A percentile compares a stretch with the other conserved stretches of the same genome.
Conservation (phyloP, 2,888 invertebrate genomes). For the Calephelis perditalis region DNA sequence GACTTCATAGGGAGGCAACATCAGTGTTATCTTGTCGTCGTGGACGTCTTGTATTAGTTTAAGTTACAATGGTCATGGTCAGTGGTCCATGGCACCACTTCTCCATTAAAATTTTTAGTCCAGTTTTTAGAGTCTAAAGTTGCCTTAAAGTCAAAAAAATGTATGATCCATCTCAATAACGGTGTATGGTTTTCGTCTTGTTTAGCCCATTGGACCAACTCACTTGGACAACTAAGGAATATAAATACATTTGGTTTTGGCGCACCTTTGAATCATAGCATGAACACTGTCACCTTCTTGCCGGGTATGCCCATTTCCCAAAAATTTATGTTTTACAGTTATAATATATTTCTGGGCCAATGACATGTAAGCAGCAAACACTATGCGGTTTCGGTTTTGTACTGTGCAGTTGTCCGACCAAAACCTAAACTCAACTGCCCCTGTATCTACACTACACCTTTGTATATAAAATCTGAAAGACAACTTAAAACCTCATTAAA, state of each 20-base stretch:
- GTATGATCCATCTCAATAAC: background rate
- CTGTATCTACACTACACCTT: slow-evolving; percentile 2
- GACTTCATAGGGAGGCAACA: background rate
- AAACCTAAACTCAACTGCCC: background rate
- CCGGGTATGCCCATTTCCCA: background rate
- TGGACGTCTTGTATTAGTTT: background rate
- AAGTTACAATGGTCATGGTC: background rate
- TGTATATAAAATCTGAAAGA: slow-evolving; percentile 13
- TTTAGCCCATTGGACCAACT: background rate
- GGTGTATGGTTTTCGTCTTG: background rate
- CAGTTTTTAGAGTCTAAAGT: slow-evolving; percentile 3
- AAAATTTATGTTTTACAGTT: background rate
- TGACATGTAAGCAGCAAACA: background rate
- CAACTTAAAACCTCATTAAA: slow-evolving; percentile 13
- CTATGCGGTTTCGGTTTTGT: background rate
- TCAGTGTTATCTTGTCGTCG: slow-evolving; percentile 1
- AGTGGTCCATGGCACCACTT: background rate
- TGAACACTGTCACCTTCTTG: slow-evolving; percentile 3
- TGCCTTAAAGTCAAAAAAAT: slow-evolving; percentile 3
- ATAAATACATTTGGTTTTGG: background rate
- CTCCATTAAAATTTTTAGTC: background rate
- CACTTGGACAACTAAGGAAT: too few species aligned
- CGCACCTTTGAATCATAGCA: background rate
- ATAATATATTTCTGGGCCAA: background rate
- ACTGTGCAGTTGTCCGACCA: background rate